These are phyloP conservation scores for Takifugu ocellatus DNA, from an alignment of 2,797 vertebrate genomes.

Conservation along the genomic window DNA sequence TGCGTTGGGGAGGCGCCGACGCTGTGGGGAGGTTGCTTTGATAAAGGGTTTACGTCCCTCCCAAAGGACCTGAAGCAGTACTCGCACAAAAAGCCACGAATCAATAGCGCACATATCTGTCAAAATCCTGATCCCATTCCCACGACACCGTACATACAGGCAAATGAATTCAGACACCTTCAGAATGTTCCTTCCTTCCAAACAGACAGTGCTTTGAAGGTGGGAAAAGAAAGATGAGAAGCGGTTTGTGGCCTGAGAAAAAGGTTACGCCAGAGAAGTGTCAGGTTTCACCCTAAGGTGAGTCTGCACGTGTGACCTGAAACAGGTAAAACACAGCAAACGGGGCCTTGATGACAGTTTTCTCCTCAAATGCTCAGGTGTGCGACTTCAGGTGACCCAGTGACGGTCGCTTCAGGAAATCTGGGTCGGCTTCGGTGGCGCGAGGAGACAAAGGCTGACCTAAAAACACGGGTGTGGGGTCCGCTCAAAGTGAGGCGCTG, in stretches of 20 bases:
- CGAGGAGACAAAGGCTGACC: slow-evolving; percentile 49
- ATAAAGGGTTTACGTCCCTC: slow-evolving; percentile 56
- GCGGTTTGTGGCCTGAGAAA: slow-evolving; percentile 39
- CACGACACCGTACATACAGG: slow-evolving; percentile 23
- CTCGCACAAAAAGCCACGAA: slow-evolving; percentile 54
- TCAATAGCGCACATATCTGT: slow-evolving; percentile 68
- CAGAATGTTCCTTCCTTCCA: slow-evolving; percentile 1
- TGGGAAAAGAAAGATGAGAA: slow-evolving; percentile 28
- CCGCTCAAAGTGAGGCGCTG: slow-evolving; percentile 39
- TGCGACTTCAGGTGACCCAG: slow-evolving; percentile 24
- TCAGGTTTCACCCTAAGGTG: slow-evolving; percentile 28
- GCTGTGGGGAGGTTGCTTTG: slow-evolving; percentile 50
- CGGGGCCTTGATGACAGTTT: slow-evolving; percentile 11
- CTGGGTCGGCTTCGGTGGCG: slow-evolving; percentile 16
- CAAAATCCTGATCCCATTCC: slow-evolving; percentile 36
- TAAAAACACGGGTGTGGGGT: slow-evolving; percentile 43
- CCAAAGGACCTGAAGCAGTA: slow-evolving; percentile 32
- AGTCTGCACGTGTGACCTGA: slow-evolving; percentile 20
- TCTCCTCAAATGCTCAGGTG: neutral
- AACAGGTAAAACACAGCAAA: slow-evolving; percentile 16
- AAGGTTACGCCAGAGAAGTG: slow-evolving; percentile 25
- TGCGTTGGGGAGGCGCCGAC: slow-evolving; percentile 14
- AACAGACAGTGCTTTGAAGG: slow-evolving; percentile 12
- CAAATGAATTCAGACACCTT: slow-evolving; percentile 9
- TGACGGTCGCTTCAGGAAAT: slow-evolving; percentile 23